These are phyloP conservation scores for Gobionotothen gibberifrons DNA, from an alignment of 2,797 vertebrate species.

Conservation along the genomic window DNA sequence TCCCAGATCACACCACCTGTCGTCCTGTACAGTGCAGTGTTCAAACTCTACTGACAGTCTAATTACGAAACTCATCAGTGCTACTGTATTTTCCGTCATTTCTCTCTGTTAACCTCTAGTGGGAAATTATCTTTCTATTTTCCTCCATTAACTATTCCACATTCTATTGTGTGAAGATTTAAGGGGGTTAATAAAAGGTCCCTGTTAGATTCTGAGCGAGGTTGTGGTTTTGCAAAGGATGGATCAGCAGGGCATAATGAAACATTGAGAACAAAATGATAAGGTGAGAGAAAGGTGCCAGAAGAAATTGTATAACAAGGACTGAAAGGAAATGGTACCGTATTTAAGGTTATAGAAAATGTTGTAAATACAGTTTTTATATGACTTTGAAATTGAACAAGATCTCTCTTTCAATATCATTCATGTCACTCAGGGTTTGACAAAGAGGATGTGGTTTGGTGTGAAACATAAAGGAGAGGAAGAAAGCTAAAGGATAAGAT, in stretches of 20 bases:
- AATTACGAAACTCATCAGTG: neutral
- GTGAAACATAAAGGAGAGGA: neutral
- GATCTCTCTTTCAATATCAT: neutral
- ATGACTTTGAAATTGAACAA: neutral
- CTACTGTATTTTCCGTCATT: constrained; percentile 12
- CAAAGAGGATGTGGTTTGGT: neutral
- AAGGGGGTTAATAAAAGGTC: neutral
- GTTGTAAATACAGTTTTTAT: neutral
- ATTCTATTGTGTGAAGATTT: neutral
- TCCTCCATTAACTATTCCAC: neutral
- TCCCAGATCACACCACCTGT: neutral
- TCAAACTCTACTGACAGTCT: neutral
- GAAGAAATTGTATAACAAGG: neutral
- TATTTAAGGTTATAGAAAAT: neutral
- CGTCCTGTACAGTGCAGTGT: neutral
- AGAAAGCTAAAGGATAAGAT: neutral
- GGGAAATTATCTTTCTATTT: neutral
- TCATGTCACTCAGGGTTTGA: neutral
- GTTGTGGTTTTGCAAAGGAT: neutral
- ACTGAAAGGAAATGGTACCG: neutral
- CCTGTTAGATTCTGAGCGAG: neutral
- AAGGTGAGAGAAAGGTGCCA: neutral
- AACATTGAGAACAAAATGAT: neutral
- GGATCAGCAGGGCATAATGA: neutral
- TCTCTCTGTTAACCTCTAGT: neutral